Evolutionary conservation across 2,888 invertebrate species (phyloP), one percentile per base, ranked within the genome.

Genomic region (Proisotoma minuta): DNA sequence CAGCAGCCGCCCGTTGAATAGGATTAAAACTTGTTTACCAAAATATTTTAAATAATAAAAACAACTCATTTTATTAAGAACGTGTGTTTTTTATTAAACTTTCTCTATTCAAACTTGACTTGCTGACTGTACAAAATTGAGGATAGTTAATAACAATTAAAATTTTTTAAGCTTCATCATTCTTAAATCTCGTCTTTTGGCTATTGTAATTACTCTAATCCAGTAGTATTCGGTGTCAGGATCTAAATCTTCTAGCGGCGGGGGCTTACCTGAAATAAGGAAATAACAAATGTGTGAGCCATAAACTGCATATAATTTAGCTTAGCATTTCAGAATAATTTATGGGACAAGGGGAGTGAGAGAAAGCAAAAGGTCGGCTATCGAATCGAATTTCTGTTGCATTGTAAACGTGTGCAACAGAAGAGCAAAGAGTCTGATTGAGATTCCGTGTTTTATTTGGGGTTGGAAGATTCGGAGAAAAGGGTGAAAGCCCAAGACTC

Each of bases 151-250:
- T 24, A 51, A 4, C 27, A 57, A 65, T 71, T 80, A 87, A 78
- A 86, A 85, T 75, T 82, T 84, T 68, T 81, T 83, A 71, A 86
- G 77, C 70, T 84, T 81, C 1, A 80, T 76, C 57, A 86, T 77
- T 74, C 82, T 80, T 77, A 87, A 88, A 74, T 87, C 85, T 73
- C 84, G 79, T 29, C 79, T 78, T 74, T 87, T 81, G 29, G 81
- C 86, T 73, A 84, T 79, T 74, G 83, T 84, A 62, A 89, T 80
- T 29, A 91, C 80, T 61, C 84, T 81, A 70, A 83, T 79, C 93
- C 94, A 96, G 79, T 95, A 97, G 74, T 84, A 81, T 77, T 88
- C 87, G 10, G 86, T 83, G 74, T 84, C 81, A 2, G 89, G 89
- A 77, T 92, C 91, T 63, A 94, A 76, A 74, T 89, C 87, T 60